Evolutionary conservation across 1,140 invertebrate genomes (phyloP), one percentile per base, ranked within the genome.

Genomic region (Dendrolimus kikuchii): DNA sequence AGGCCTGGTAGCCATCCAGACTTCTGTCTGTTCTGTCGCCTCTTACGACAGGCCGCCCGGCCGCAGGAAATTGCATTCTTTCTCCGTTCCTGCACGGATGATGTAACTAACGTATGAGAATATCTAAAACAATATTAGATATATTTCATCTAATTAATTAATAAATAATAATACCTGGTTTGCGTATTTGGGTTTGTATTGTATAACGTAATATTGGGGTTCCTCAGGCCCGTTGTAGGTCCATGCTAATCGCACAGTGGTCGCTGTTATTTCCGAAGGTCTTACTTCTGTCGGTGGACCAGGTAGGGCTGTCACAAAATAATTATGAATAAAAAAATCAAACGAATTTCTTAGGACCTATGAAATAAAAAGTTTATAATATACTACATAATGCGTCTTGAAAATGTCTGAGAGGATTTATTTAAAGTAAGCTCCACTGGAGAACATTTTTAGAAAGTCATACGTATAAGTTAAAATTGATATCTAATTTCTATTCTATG

Each of bases 141-240:
- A 23, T 23, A 23, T 23, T 2, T 23, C 23, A 7, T 7, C n/a
- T 42, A 0, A 42, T 7, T 42, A 48, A 6, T 23, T 46, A 4
- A 2, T 38, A 4, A 6, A 38, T 6, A 39, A 47, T 40, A 49
- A 46, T 66, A 89, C 88, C 87, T 92, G 91, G 74, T 93, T 93
- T 40, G 93, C 93, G 76, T 94, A 93, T 87, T 96, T 96, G 4
- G 96, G 95, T 79, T 98, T 98, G 88, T 98, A 98, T 76, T 97
- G 95, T 59, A 99, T 96, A 43, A 97, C 95, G 88, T 98, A 99
- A 76, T 98, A 98, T 60, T 94, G 92, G 9, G 97, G 91, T 63
- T 96, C 95, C 67, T 95, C 95, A 2, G 90, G 92, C 42, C 92
- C 92, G 71, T 92, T 93, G 81, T 97, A 96, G 0, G 94, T 93